phyloP scores from a whole-genome alignment of 2,888 invertebrate genomes.

The Mimumesa dahlbomi region DNA sequence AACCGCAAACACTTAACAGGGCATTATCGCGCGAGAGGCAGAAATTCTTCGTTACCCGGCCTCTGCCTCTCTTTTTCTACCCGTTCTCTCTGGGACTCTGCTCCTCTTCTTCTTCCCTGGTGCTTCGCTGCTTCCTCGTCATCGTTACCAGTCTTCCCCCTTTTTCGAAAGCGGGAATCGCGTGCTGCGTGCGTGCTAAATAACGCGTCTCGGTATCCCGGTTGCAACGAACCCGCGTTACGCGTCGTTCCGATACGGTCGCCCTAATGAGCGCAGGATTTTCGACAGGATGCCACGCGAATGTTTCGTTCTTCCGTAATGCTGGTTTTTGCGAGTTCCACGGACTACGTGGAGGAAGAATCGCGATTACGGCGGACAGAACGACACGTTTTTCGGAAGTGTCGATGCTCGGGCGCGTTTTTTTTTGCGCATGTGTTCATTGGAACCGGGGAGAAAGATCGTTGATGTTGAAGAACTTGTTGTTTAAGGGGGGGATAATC shows the following conservation, averaged over 20 bases:
- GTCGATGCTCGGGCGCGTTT: no score
- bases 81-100: neutral
- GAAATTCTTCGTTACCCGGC: slow-evolving; percentile 2
- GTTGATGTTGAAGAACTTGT: no score
- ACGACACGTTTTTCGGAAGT: no score
- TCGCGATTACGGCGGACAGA: no score
- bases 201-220: neutral
- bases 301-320: neutral
- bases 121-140: neutral
- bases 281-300: neutral
- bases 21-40: slow-evolving; percentile 1
- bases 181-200: slow-evolving; percentile 2
- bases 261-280: slow-evolving; percentile 2
- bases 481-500: no score
- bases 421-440: no score
- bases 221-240: neutral
- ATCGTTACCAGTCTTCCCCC: neutral
- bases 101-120: neutral
- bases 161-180: neutral
- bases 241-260: neutral
- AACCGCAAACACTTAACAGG: slow-evolving; percentile 17
- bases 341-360: no score
- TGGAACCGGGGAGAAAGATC: no score
- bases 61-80: no score
- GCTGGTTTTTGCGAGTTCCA: neutral